phyloP scores from a whole-genome alignment of 2,797 vertebrate species.

The Acropternis orthonyx region DNA sequence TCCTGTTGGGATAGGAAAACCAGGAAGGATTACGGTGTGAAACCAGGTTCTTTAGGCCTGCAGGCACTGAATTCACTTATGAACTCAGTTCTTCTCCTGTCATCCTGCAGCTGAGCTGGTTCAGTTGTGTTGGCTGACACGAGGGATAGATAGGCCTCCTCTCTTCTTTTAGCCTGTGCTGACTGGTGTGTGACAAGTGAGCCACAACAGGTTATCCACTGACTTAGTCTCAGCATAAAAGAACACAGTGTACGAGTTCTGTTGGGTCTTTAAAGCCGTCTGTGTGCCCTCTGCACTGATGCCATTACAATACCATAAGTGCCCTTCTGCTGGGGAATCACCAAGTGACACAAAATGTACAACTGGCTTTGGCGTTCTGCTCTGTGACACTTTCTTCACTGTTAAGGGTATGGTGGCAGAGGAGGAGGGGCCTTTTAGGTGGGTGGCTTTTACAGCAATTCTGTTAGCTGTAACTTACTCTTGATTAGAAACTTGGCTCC shows the following conservation, averaged over 20 bases:
- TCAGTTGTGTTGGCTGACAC: neutral
- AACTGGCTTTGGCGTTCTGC: neutral
- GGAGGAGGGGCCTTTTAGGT: neutral
- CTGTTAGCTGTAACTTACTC: neutral
- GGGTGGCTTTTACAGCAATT: neutral
- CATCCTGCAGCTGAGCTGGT: neutral
- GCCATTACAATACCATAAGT: neutral
- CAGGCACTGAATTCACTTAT: accelerated
- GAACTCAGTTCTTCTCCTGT: neutral
- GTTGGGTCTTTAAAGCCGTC: neutral
- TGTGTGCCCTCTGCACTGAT: neutral
- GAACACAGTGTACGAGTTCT: neutral
- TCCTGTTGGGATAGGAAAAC: neutral
- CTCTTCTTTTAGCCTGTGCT: neutral
- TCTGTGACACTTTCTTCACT: neutral
- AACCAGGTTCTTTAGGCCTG: neutral
- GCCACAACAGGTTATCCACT: neutral
- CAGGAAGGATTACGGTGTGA: neutral
- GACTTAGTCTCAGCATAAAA: neutral
- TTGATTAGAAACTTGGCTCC: neutral
- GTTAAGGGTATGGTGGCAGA: neutral
- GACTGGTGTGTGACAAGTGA: neutral
- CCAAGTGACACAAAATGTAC: neutral
- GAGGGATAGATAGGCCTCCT: neutral
- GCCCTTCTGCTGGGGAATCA: neutral